Evolutionary conservation across 2,797 vertebrate species (phyloP).

Genomic region (Threskiornis aethiopicus): DNA sequence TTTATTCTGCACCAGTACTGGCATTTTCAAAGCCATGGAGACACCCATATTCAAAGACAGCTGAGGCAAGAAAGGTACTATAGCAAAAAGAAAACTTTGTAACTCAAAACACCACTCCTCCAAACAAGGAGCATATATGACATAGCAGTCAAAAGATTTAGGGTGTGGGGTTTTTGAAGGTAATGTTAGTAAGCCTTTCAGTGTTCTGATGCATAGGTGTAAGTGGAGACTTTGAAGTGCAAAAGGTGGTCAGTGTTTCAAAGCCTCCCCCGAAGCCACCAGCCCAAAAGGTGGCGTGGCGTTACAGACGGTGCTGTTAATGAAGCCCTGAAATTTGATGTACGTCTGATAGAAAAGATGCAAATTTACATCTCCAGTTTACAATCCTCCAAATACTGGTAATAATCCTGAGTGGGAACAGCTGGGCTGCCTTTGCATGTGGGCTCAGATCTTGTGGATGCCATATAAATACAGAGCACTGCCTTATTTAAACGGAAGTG

Average conservation of each 20-base stretch:
- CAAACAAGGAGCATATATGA: not conserved
- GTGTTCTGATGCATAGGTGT: fast-evolving
- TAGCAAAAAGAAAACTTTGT: not conserved
- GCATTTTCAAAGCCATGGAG: not conserved
- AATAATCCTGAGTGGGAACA: not conserved
- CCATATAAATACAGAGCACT: not conserved
- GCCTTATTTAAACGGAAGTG: not conserved
- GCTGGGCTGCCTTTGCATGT: not conserved
- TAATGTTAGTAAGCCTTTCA: not conserved
- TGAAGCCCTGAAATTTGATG: not conserved
- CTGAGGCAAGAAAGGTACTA: not conserved
- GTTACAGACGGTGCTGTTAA: not conserved
- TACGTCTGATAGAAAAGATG: not conserved
- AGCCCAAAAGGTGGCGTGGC: not conserved
- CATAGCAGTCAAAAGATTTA: not conserved
- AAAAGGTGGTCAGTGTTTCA: not conserved
- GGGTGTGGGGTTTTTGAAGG: not conserved
- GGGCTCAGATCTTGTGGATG: not conserved
- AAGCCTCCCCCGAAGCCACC: not conserved
- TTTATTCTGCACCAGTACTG: not conserved
- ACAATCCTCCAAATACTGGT: not conserved
- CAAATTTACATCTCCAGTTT: not conserved
- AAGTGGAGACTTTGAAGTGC: not conserved
- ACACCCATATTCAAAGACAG: not conserved
- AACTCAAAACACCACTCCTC: not conserved